Evolutionary conservation across 2,113 vertebrate species (phyloP).

Genomic region (Xyliphius kryptos): DNA sequence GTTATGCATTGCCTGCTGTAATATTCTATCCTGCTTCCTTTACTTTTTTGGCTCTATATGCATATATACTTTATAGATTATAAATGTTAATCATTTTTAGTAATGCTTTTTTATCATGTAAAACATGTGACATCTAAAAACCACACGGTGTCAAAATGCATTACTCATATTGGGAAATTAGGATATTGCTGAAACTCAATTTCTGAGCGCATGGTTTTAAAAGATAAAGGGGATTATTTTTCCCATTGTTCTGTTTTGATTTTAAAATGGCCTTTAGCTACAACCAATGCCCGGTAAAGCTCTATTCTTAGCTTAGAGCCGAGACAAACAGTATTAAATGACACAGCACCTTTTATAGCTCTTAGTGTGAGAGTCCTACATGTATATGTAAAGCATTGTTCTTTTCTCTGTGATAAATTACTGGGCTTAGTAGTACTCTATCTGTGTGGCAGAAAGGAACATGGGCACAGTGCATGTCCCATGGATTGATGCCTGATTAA

Average conservation of each 20-base stretch:
- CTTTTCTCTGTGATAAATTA: constrained; percentile 29
- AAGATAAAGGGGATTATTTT: constrained; percentile 10
- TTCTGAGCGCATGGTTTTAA: constrained; percentile 9
- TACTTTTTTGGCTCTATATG: no score
- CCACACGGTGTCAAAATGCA: constrained; percentile 1
- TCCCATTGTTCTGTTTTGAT: constrained; percentile 14
- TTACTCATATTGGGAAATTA: not conserved
- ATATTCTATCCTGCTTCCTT: no score
- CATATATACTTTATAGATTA: no score
- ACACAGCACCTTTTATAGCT: constrained; percentile 36
- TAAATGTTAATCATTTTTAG: no score
- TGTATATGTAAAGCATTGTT: constrained; percentile 34
- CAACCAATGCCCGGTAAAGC: constrained; percentile 14
- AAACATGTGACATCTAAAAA: no score
- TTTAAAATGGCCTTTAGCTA: constrained; percentile 9
- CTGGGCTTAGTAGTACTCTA: constrained; percentile 31
- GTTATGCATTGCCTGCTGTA: no score
- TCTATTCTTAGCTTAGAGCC: constrained; percentile 33
- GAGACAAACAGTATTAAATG: constrained; percentile 37
- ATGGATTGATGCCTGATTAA: constrained; percentile 37
- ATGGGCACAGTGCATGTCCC: constrained; percentile 37
- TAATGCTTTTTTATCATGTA: no score
- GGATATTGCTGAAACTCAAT: not conserved
- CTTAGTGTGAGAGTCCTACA: constrained; percentile 33
- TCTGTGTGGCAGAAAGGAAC: constrained; percentile 35